Evolutionary conservation across 2,113 vertebrate species (phyloP), one percentile per base, ranked within the genome.

Genomic region (Cinclus mexicanus): DNA sequence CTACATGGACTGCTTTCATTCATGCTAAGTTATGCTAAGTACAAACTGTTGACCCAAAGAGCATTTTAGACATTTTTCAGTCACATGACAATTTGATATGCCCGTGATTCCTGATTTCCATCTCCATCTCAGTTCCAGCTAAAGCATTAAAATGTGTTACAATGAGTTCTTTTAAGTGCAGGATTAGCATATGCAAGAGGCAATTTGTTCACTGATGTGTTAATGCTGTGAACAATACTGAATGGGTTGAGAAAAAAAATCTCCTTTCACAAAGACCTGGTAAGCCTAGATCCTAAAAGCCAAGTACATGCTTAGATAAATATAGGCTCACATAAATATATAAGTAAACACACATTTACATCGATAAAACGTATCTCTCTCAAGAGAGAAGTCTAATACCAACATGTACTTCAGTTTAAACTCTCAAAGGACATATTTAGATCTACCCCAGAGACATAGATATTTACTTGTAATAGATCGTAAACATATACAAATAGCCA

Each of bases 131-230:
- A 15, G 31, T 96, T 96, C 65, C 44, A 96, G 95, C 96, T 97
- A 97, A 95, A 97, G 97, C 97, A 97, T 96, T 97, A 97, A 97
- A 98, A 98, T 69, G 57, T 74, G 95, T 97, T 98, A 98, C 98
- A 98, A 98, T 95, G 98, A 98, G 97, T 93, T 97, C 98, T 98
- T 98, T 98, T 98, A 98, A 97, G 94, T 88, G 95, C 90, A 46
- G 86, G 97, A 98, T 98, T 98, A 98, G 97, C 98, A 98, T 98
- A 98, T 98, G 97, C 97, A 98, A 98, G 97, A 97, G 88, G 96
- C 97, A 98, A 98, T 98, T 98, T 98, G 98, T 98, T 98, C 98
- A 98, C 84, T 98, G 98, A 97, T 98, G 98, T 98, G 97, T 98
- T 98, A 98, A 98, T 96, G 94, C 94, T 63, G 63, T 64, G 96